Evolutionary conservation across 2,888 invertebrate genomes (phyloP).

Genomic region (Hemithea aestivaria): DNA sequence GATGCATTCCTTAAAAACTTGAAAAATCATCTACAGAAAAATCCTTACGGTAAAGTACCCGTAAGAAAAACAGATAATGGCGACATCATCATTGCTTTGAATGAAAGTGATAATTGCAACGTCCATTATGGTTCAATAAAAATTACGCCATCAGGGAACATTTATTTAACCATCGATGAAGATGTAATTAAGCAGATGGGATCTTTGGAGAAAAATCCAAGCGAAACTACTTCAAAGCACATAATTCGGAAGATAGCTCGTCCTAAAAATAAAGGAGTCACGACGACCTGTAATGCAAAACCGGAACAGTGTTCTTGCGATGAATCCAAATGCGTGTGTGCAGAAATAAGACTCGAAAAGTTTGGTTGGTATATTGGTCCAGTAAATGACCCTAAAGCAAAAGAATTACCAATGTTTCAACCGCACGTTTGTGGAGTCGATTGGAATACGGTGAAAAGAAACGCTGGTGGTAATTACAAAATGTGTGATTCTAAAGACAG

Average conservation of each 20-base stretch:
- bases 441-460: slow-evolving; percentile 16
- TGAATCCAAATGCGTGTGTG: slow-evolving; percentile 39
- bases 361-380: not conserved
- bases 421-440: slow-evolving; percentile 10
- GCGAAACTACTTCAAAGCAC: slow-evolving; percentile 14
- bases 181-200: slow-evolving; percentile 25
- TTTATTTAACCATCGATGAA: slow-evolving; percentile 44
- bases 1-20: slow-evolving; percentile 43
- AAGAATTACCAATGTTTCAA: slow-evolving; percentile 2
- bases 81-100: slow-evolving; percentile 41
- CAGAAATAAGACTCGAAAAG: slow-evolving; percentile 18
- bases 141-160: slow-evolving; percentile 50
- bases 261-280: slow-evolving; percentile 36
- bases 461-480: slow-evolving; percentile 7
- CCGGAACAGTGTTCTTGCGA: slow-evolving; percentile 32
- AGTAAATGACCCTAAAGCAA: too few species aligned
- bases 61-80: slow-evolving; percentile 41
- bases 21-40: slow-evolving; percentile 36
- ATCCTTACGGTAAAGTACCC: slow-evolving; percentile 35
- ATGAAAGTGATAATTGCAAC: slow-evolving; percentile 26
- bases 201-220: slow-evolving; percentile 15
- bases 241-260: slow-evolving; percentile 24
- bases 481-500: slow-evolving; percentile 15
- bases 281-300: slow-evolving; percentile 38
- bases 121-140: slow-evolving; percentile 42